Percentiles rank a stretch among this genome's conserved stretches.
These are phyloP conservation scores for Peucedramus taeniatus DNA, from an alignment of 2,113 vertebrate genomes.

Conservation along the genomic window DNA sequence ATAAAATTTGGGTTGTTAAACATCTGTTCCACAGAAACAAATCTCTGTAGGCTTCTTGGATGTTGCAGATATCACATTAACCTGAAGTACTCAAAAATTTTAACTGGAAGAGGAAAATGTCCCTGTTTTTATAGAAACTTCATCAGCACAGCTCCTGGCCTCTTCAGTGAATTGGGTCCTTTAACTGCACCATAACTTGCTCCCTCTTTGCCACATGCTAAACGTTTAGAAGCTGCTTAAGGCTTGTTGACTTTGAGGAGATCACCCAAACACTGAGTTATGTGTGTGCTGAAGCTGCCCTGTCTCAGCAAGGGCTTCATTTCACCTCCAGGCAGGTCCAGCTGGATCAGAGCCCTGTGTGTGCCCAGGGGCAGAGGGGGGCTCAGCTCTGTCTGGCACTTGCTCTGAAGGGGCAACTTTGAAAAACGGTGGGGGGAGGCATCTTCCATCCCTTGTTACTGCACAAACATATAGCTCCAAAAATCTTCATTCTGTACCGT, in stretches of 20 bases:
- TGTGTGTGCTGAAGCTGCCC: neutral
- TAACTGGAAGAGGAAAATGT: neutral
- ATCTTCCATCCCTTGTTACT: neutral
- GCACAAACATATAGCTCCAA: neutral
- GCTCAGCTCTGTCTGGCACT: neutral
- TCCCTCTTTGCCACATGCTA: neutral
- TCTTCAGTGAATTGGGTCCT: neutral
- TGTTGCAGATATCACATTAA: neutral
- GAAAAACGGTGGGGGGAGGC: neutral
- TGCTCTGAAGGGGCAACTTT: neutral
- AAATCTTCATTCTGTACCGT: neutral
- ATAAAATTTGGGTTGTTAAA: neutral
- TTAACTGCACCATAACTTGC: neutral
- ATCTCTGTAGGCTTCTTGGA: neutral
- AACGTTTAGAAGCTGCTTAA: neutral
- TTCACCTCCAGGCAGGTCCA: neutral
- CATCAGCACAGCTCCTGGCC: neutral
- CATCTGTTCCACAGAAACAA: constrained; percentile 5
- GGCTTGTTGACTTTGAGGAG: neutral
- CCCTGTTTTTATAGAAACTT: neutral
- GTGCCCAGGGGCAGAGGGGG: neutral
- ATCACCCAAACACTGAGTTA: neutral
- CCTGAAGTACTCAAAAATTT: neutral
- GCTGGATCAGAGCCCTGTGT: neutral
- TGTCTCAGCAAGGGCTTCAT: neutral